phyloP scores from a whole-genome alignment of 1,140 invertebrate species.

The Piezodorus guildinii region DNA sequence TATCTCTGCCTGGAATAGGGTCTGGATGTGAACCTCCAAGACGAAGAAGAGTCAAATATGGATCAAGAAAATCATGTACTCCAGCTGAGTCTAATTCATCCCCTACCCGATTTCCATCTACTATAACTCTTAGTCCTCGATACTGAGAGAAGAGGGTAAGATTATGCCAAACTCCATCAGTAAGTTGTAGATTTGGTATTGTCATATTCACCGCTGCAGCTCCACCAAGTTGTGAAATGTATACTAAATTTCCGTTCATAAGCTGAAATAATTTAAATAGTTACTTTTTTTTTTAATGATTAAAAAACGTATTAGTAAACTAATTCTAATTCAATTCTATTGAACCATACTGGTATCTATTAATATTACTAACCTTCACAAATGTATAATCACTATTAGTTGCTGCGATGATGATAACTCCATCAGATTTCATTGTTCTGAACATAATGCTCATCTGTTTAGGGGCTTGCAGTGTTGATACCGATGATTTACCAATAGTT shows the following conservation, averaged over 20 bases:
- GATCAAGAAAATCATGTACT: conserved; percentile 83
- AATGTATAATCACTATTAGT: conserved; percentile 80
- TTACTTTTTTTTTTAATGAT: neutral
- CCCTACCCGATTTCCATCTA: conserved; percentile 58
- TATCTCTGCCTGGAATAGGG: conserved; percentile 41
- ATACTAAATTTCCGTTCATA: conserved; percentile 53
- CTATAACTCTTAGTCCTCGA: conserved; percentile 52
- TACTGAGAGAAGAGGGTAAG: conserved; percentile 55
- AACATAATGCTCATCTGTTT: conserved; percentile 73
- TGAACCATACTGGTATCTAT: neutral
- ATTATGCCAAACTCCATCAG: conserved; percentile 80
- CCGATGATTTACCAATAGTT: conserved; percentile 9
- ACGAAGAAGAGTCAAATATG: conserved; percentile 66
- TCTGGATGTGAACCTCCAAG: conserved; percentile 56
- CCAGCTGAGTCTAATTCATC: conserved; percentile 73
- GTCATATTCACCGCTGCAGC: conserved; percentile 63
- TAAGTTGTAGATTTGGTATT: conserved; percentile 36
- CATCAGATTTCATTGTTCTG: conserved; percentile 60
- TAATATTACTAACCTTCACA: conserved; percentile 47
- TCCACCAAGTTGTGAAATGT: conserved; percentile 60
- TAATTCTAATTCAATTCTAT: neutral
- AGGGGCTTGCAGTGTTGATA: conserved; percentile 33
- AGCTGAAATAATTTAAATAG: conserved; percentile 33
- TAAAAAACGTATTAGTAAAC: neutral
- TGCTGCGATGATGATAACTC: conserved; percentile 67